Base-by-base conservation (phyloP, 2,888 invertebrate genomes). In the Sericinus montela region DNA sequence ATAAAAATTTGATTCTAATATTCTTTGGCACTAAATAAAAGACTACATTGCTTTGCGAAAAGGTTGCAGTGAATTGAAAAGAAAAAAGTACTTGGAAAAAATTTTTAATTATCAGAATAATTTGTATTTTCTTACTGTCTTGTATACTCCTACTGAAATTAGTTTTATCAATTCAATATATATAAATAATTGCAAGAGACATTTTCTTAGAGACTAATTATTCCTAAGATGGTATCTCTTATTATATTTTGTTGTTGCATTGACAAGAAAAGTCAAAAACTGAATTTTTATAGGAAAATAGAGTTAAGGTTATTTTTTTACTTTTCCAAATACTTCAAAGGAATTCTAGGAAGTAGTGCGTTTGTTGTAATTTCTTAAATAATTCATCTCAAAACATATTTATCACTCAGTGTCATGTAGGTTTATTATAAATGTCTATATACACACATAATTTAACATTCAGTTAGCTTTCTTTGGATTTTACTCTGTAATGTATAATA, bases 261-360 rank as follows among this genome's bases (percentile, higher is more conserved):
- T 39, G 32, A 39, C 14, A 25, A 25, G 25, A 10, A 0, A 35
- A 35, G 14, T 14, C 1, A 25, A 25, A 25, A 5, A 13, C 25
- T 35, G 13, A 19, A 32, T 11, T 19, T 13, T 16, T 15, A 32
- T 34, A 40, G 10, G n/a, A 35, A 15, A 16, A 14, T 39, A 28
- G 15, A 8, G 6, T 13, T n/a, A 23, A 44, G 28, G 16, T n/a
- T 47, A 41, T 41, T 47, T 47, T 47, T 47, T 9, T 47, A 46
- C 34, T 16, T 40, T 46, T 40, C 16, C 28, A 40, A 39, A 29
- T 39, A 19, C 30, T 39, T 16, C 11, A 30, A 30, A 30, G 0
- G 30, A 13, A 6, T 6, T 32, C n/a, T 41, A 25, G 25, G 7
- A 16, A 30, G 30, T 41, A 41, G 41, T 7, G 1, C n/a, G 29